These are phyloP conservation scores for Macrosiphum euphorbiae DNA, from an alignment of 2,888 invertebrate genomes.

Conservation along the genomic window DNA sequence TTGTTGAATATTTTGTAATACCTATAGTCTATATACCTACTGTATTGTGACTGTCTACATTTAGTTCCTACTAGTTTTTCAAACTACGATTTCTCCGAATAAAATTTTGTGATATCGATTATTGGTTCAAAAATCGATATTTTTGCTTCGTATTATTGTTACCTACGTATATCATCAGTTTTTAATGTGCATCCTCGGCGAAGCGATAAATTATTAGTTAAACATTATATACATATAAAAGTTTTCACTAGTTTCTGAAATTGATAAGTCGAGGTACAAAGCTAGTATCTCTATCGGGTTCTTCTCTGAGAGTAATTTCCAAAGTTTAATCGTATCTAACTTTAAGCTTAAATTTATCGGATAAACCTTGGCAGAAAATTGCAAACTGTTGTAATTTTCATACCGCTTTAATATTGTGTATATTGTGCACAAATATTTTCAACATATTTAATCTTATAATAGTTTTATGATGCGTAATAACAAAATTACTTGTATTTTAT, in stretches of 20 bases:
- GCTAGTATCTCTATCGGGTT: not conserved
- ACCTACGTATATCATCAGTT: not conserved
- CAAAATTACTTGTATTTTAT: not conserved
- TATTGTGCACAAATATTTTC: not conserved
- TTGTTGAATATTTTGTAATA: not conserved
- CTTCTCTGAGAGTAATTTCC: not conserved
- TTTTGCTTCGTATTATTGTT: not conserved
- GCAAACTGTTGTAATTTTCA: slow-evolving; percentile 31
- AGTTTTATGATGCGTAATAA: not conserved
- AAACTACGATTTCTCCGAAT: not conserved
- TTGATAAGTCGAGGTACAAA: slow-evolving; percentile 34
- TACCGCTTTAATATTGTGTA: not conserved
- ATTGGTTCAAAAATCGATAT: not conserved
- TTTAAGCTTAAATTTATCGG: slow-evolving; percentile 34
- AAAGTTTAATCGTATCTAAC: slow-evolving; percentile 44
- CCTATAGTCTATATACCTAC: no score
- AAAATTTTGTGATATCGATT: not conserved
- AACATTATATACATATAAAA: not conserved
- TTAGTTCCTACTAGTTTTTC: not conserved
- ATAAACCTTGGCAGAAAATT: slow-evolving; percentile 30
- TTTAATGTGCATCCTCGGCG: not conserved
- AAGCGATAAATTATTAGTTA: slow-evolving; percentile 15
- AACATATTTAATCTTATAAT: not conserved
- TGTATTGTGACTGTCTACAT: not conserved
- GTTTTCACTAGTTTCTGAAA: slow-evolving; percentile 28